Evolutionary conservation across 2,113 vertebrate genomes (phyloP).

Genomic region (Neogobius melanostomus): DNA sequence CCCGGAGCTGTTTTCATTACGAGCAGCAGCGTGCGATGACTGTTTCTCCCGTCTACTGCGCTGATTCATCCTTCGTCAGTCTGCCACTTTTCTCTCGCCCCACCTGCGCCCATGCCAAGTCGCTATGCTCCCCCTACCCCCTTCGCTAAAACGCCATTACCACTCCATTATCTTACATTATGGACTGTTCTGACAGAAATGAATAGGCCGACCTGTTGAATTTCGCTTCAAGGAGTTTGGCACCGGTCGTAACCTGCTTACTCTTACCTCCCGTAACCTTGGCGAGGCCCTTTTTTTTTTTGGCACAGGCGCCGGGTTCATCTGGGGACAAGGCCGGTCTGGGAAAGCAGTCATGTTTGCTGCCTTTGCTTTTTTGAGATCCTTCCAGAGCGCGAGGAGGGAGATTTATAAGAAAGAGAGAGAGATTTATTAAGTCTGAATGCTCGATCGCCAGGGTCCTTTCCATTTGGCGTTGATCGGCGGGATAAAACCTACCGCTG

Average conservation of each 20-base stretch:
- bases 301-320: conserved; percentile 74
- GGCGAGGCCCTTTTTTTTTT: conserved; percentile 50
- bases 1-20: neutral
- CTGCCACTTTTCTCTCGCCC: conserved; percentile 5
- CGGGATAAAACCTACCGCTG: conserved; percentile 52
- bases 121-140: conserved; percentile 20
- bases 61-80: conserved; percentile 43
- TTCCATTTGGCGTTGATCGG: conserved; percentile 45
- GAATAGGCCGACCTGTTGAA: conserved; percentile 54
- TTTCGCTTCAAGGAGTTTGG: conserved; percentile 52
- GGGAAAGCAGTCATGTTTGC: conserved; percentile 64
- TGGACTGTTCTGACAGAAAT: conserved; percentile 41
- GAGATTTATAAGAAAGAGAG: conserved; percentile 61
- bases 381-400: conserved; percentile 65
- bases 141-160: conserved; percentile 43
- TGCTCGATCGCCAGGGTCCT: conserved; percentile 22
- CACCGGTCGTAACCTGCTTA: conserved; percentile 61
- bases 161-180: conserved; percentile 47
- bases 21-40: neutral
- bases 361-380: conserved; percentile 73
- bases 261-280: conserved; percentile 73
- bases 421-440: conserved; percentile 60
- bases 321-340: conserved; percentile 73
- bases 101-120: conserved; percentile 13
- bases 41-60: neutral